These are phyloP conservation scores for Saxidomus purpurata DNA, from an alignment of 1,140 invertebrate genomes.

Conservation along the genomic window DNA sequence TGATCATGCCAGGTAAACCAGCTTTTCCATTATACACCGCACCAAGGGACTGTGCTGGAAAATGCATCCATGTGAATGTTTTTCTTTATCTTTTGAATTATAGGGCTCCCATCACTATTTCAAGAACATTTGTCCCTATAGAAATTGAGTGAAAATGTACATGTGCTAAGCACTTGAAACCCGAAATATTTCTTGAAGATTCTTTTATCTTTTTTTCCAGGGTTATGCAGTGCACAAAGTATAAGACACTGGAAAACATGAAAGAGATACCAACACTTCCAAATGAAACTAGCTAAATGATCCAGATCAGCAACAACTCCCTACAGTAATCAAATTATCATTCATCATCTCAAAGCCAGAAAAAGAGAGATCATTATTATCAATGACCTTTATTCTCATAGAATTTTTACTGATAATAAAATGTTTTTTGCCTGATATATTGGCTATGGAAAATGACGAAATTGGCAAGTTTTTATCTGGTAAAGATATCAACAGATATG, in stretches of 20 bases:
- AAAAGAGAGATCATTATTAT: conserved; percentile 20
- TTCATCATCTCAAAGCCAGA: conserved; percentile 17
- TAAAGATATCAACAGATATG: neutral
- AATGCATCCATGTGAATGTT: too few species aligned
- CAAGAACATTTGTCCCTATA: too few species aligned
- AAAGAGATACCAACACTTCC: neutral
- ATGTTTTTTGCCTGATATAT: neutral
- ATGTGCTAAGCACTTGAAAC: too few species aligned
- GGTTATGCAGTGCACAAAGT: too few species aligned
- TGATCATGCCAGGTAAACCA: too few species aligned
- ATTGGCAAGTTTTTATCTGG: conserved; percentile 12
- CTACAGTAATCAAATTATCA: conserved; percentile 32
- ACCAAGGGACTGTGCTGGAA: too few species aligned
- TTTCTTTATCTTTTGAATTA: too few species aligned
- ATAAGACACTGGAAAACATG: neutral
- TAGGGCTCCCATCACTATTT: too few species aligned
- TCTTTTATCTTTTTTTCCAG: too few species aligned
- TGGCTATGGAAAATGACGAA: neutral
- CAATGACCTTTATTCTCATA: conserved; percentile 4
- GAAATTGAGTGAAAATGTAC: too few species aligned
- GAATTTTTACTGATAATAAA: conserved; percentile 32
- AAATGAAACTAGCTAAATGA: conserved; percentile 23
- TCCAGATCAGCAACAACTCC: neutral
- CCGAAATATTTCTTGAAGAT: too few species aligned
- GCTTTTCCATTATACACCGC: too few species aligned